Percentiles rank a stretch among this genome's conserved stretches.
These are phyloP conservation scores for Gastrophysa polygoni DNA, from an alignment of 2,888 invertebrate species.

Conservation along the genomic window DNA sequence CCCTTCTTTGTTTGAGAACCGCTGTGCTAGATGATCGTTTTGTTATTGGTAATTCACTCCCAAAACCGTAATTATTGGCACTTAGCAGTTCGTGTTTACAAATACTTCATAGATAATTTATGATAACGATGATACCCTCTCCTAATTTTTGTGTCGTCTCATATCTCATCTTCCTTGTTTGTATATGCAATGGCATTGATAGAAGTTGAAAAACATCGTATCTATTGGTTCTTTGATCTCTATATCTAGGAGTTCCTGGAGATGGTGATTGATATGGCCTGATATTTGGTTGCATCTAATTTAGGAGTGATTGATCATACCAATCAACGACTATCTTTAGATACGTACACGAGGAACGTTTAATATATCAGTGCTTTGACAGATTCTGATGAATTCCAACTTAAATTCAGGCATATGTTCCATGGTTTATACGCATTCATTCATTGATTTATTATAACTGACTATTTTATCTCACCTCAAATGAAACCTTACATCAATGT, in stretches of 20 bases:
- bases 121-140: not conserved
- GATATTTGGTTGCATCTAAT: not conserved
- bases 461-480: too few relatives aligned
- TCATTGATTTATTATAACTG: too few relatives aligned
- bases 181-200: not conserved
- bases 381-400: not conserved
- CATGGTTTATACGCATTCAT: too few relatives aligned
- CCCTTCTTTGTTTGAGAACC: too few relatives aligned
- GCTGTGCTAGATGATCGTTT: too few relatives aligned
- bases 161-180: not conserved
- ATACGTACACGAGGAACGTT: conserved; percentile 3
- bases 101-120: not conserved
- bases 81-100: too few relatives aligned
- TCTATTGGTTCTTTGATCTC: conserved; percentile 16
- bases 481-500: too few relatives aligned
- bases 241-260: not conserved
- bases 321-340: conserved; percentile 11
- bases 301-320: conserved; percentile 10
- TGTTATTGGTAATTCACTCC: too few relatives aligned
- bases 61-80: too few relatives aligned
- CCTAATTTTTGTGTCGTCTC: too few relatives aligned
- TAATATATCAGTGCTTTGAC: not conserved
- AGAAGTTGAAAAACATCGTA: not conserved
- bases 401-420: too few relatives aligned
- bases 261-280: conserved; percentile 3